A percentile compares a stretch with the other conserved stretches of the same genome.
Conservation (phyloP, 2,113 vertebrate species). For the Salvelinus namaycush region DNA sequence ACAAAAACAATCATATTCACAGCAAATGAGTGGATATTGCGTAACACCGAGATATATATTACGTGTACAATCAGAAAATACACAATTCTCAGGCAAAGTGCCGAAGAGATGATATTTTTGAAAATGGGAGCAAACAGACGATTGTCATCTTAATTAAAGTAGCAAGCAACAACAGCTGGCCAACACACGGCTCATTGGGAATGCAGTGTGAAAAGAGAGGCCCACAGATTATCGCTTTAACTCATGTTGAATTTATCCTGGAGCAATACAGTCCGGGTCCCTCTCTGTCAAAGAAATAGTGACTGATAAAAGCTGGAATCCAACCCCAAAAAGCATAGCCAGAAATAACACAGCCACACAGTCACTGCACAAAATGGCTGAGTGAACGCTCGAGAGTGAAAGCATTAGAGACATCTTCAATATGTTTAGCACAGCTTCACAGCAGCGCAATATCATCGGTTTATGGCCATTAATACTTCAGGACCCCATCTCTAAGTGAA, state of each 20-base stretch:
- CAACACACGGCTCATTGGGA: conserved; percentile 75
- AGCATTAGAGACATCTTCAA: conserved; percentile 44
- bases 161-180: conserved; percentile 74
- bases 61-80: too few relatives aligned
- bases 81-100: conserved; percentile 26
- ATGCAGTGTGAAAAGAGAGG: conserved; percentile 79
- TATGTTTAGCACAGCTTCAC: conserved; percentile 65
- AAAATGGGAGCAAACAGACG: conserved; percentile 70
- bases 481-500: conserved; percentile 40
- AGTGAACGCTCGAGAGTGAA: conserved; percentile 48
- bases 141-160: conserved; percentile 77
- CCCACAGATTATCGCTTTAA: conserved; percentile 74
- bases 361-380: conserved; percentile 51
- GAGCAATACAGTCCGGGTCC: conserved; percentile 69
- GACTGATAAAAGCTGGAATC: conserved; percentile 57
- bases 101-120: conserved; percentile 58
- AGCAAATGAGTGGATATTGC: conserved; percentile 28
- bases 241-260: conserved; percentile 76
- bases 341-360: conserved; percentile 57
- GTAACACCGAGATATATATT: conserved; percentile 20
- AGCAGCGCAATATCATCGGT: conserved; percentile 57
- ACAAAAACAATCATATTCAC: conserved; percentile 30
- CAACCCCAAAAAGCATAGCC: conserved; percentile 37
- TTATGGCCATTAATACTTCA: conserved; percentile 65
- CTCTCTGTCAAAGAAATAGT: conserved; percentile 60